phyloP scores from a whole-genome alignment of 2,888 invertebrate genomes.

The Lasioglossum vierecki region DNA sequence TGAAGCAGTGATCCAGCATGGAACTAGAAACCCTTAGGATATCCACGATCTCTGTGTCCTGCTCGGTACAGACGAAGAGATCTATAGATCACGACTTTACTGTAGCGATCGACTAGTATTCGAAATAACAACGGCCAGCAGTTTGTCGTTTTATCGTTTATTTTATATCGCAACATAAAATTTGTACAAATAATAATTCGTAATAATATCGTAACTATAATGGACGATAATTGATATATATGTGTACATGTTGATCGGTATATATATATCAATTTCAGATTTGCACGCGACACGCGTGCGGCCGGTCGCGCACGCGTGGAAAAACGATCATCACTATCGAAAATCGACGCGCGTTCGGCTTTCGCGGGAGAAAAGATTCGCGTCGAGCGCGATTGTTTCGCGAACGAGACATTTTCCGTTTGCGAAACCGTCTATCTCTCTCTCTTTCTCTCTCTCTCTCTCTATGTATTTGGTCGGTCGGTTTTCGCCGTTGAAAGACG shows the following conservation, averaged over 20 bases:
- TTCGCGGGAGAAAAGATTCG: constrained; percentile 11
- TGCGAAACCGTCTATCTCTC: not conserved
- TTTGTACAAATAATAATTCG: constrained; percentile 82
- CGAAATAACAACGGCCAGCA: not conserved
- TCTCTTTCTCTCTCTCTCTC: not conserved
- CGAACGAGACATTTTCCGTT: not conserved
- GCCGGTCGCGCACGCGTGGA: constrained; percentile 30
- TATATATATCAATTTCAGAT: constrained; percentile 60
- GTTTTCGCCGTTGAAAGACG: constrained; percentile 27
- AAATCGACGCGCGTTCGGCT: constrained; percentile 24
- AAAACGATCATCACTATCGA: constrained; percentile 2
- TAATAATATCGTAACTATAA: constrained; percentile 77
- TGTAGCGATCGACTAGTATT: not conserved
- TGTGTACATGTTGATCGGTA: constrained; percentile 59
- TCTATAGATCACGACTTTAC: too few species aligned
- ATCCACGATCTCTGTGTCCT: too few species aligned
- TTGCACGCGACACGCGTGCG: constrained; percentile 48
- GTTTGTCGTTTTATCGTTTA: constrained; percentile 77
- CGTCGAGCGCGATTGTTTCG: not conserved
- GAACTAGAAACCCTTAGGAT: too few species aligned
- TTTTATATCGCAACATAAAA: constrained; percentile 84
- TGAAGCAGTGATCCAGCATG: too few species aligned
- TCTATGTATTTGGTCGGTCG: constrained; percentile 45
- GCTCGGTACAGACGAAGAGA: too few species aligned
- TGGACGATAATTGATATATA: constrained; percentile 77